Conservation (phyloP, 2,113 vertebrate genomes). For the Scomber scombrus region DNA sequence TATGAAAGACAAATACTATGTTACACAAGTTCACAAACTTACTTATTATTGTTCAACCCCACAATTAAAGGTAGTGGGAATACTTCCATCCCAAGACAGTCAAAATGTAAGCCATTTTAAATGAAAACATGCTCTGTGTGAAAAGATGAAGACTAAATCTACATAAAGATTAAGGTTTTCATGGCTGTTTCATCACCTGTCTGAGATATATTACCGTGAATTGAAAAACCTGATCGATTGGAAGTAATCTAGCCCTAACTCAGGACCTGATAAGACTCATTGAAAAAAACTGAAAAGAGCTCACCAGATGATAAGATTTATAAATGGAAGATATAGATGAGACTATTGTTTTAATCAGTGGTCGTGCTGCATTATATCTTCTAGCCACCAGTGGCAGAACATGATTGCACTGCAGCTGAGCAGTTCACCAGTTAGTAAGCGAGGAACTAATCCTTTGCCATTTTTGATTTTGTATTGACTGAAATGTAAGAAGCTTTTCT, state of each 20-base stretch:
- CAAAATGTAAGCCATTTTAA: neutral
- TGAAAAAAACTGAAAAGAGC: no score
- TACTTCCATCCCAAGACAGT: neutral
- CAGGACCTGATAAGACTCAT: no score
- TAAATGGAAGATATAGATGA: no score
- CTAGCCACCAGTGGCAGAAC: neutral
- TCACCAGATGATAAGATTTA: no score
- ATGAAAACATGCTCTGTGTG: neutral
- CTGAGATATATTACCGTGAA: no score
- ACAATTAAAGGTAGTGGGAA: neutral
- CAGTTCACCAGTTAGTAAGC: neutral
- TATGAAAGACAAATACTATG: neutral
- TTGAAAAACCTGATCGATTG: no score
- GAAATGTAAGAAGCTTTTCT: neutral
- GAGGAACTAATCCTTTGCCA: neutral
- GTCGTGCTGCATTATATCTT: no score
- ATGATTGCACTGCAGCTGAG: neutral
- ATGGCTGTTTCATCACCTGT: neutral
- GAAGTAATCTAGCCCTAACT: no score
- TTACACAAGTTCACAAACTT: neutral
- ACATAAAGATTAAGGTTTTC: no score
- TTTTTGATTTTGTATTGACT: neutral
- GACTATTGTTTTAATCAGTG: no score
- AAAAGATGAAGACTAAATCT: no score
- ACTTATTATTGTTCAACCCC: neutral